Conservation (phyloP, 2,888 invertebrate genomes). For the Troides oblongomaculatus region DNA sequence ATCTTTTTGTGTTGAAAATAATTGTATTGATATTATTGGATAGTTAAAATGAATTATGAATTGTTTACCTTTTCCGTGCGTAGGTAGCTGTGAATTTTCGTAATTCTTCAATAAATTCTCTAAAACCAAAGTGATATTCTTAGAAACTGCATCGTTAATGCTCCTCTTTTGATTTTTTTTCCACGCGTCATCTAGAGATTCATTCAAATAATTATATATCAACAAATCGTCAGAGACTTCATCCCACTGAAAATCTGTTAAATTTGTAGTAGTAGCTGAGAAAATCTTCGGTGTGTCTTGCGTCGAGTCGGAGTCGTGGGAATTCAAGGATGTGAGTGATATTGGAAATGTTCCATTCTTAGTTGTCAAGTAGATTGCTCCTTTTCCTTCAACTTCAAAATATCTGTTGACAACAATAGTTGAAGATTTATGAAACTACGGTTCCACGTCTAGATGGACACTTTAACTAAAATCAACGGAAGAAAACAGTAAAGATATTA, state of each 20-base stretch:
- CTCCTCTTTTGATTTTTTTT: constrained; percentile 70
- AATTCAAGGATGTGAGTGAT: constrained; percentile 65
- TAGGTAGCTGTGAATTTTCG: constrained; percentile 93
- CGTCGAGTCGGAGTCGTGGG: constrained; percentile 55
- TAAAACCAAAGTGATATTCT: constrained; percentile 90
- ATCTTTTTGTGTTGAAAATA: too few species aligned
- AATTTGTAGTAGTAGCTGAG: constrained; percentile 60
- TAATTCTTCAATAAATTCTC: constrained; percentile 94
- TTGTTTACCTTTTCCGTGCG: constrained; percentile 88
- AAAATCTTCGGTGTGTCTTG: constrained; percentile 61
- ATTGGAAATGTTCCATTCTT: constrained; percentile 78
- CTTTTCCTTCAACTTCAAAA: constrained; percentile 62
- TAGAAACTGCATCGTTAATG: constrained; percentile 86
- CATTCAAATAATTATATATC: constrained; percentile 62
- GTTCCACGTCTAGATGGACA: neutral
- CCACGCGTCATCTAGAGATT: constrained; percentile 53
- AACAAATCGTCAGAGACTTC: constrained; percentile 55
- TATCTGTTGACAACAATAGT: constrained; percentile 49
- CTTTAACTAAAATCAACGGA: neutral
- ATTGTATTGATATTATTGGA: too few species aligned
- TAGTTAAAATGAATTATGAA: neutral
- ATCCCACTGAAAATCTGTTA: constrained; percentile 55
- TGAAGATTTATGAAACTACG: constrained; percentile 1
- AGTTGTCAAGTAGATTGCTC: constrained; percentile 75
- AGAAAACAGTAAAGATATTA: too few species aligned